These are phyloP conservation scores for Semnopithecus entellus DNA, from an alignment of 2,113 vertebrate genomes.

Conservation along the genomic window DNA sequence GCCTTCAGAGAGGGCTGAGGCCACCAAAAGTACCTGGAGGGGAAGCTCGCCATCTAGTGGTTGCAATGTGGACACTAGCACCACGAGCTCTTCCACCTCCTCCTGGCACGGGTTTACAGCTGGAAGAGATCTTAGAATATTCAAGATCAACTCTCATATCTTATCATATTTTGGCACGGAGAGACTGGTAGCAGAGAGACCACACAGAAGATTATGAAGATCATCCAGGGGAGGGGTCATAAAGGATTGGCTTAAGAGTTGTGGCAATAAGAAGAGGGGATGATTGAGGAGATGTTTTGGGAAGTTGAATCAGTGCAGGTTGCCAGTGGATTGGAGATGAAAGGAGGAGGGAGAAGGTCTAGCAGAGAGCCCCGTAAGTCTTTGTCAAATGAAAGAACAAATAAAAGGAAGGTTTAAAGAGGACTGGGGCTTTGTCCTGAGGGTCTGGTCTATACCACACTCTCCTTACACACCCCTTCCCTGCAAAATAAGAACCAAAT, in stretches of 20 bases:
- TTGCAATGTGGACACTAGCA: background rate
- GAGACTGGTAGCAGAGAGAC: background rate
- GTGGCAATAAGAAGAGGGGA: background rate
- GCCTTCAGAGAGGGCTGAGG: background rate
- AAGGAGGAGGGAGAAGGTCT: background rate
- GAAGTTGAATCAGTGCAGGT: background rate
- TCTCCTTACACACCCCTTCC: accelerated
- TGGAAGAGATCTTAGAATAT: background rate
- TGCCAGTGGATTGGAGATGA: background rate
- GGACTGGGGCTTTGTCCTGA: background rate
- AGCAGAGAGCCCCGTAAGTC: background rate
- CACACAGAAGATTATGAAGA: background rate
- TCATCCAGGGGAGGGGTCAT: background rate
- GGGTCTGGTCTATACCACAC: background rate
- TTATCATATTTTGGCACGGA: background rate
- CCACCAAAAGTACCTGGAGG: background rate
- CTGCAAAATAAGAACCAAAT: background rate
- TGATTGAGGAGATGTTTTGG: background rate
- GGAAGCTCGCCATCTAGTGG: conserved; percentile 61
- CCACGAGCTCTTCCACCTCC: background rate
- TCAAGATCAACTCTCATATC: background rate
- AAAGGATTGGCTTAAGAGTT: background rate
- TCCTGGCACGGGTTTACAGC: background rate
- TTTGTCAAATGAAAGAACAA: background rate
- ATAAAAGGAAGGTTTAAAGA: background rate